phyloP scores from a whole-genome alignment of 1,140 invertebrate genomes.

The Zaprionus capensis region DNA sequence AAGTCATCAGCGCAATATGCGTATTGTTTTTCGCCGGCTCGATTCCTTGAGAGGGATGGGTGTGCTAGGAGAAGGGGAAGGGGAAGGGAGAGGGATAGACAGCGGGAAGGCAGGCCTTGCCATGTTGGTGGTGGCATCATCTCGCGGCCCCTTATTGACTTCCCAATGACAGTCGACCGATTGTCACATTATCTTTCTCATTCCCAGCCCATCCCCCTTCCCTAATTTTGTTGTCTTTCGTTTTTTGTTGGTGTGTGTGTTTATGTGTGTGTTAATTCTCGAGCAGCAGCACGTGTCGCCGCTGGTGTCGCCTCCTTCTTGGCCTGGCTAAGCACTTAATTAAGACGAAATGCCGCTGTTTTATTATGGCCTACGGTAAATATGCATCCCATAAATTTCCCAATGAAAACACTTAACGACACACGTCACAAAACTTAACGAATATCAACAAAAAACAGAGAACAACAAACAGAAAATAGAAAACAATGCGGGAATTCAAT shows the following conservation, averaged over 20 bases:
- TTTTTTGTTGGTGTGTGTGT: conserved; percentile 29
- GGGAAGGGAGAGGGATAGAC: not conserved
- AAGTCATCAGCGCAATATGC: conserved; percentile 50
- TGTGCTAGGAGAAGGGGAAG: not conserved
- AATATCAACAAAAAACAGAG: not conserved
- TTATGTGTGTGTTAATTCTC: conserved; percentile 21
- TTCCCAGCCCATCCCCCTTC: conserved; percentile 21
- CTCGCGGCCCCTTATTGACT: conserved; percentile 33
- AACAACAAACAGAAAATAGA: conserved; percentile 32
- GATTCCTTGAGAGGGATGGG: conserved; percentile 3
- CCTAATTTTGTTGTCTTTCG: not conserved
- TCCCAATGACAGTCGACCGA: conserved; percentile 38
- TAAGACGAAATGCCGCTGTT: conserved; percentile 65
- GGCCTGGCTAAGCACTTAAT: conserved; percentile 56
- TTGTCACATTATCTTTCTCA: conserved; percentile 48
- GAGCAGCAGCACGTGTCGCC: conserved; percentile 44
- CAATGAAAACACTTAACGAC: conserved; percentile 67
- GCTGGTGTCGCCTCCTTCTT: conserved; percentile 12
- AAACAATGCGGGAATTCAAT: conserved; percentile 72
- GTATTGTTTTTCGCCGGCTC: conserved; percentile 36
- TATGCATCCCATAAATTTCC: conserved; percentile 55
- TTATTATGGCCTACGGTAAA: conserved; percentile 61
- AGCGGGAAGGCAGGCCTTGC: not conserved
- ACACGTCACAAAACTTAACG: conserved; percentile 52
- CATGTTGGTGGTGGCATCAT: conserved; percentile 28